phyloP scores from a whole-genome alignment of 2,113 vertebrate genomes.

The Beaufortia kweichowensis region DNA sequence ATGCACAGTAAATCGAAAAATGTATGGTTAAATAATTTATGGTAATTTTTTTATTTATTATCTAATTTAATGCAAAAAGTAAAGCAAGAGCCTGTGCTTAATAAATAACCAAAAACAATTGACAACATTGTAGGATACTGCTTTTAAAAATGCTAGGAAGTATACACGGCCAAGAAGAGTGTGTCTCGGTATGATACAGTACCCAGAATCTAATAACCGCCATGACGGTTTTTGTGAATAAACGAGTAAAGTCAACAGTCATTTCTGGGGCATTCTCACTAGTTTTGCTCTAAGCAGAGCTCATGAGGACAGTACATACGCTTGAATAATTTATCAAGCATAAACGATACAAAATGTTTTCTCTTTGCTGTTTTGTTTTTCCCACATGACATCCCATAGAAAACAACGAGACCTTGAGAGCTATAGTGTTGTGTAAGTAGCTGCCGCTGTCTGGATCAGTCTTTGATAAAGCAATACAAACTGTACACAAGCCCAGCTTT shows the following conservation, averaged over 20 bases:
- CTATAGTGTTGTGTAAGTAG: conserved; percentile 7
- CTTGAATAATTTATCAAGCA: conserved; percentile 11
- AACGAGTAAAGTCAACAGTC: no score
- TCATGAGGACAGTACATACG: not conserved
- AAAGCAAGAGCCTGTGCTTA: no score
- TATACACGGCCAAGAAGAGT: no score
- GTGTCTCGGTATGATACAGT: not conserved
- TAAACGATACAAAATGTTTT: conserved; percentile 28
- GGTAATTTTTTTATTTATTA: no score
- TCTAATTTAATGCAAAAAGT: no score
- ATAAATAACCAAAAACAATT: no score
- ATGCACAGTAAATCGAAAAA: no score
- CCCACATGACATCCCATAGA: conserved; percentile 29
- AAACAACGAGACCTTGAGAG: conserved; percentile 1
- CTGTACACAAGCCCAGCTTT: conserved; percentile 24
- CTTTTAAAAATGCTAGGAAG: no score
- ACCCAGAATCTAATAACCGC: no score
- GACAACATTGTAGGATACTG: not conserved
- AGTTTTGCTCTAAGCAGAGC: not conserved
- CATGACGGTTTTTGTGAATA: no score
- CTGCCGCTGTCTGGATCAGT: conserved; percentile 4
- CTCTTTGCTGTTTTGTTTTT: conserved; percentile 19
- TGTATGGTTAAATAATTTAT: no score
- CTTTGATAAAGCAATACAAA: conserved; percentile 26
- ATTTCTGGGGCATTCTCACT: not conserved